These are phyloP conservation scores for Volucella inanis DNA, from an alignment of 2,888 invertebrate species.

Conservation along the genomic window DNA sequence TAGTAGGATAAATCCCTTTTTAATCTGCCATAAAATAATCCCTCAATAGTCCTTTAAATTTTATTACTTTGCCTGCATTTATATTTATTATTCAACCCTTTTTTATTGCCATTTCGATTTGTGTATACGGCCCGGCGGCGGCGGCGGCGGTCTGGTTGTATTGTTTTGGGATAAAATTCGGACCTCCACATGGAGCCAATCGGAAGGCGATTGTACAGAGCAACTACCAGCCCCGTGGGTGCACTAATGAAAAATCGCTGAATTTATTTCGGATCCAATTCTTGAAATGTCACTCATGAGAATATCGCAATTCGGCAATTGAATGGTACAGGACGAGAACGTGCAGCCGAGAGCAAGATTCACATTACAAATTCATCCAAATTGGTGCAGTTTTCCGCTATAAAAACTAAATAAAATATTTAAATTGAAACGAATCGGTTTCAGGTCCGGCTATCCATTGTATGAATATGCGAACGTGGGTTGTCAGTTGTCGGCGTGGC, in stretches of 20 bases:
- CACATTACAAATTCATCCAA: slow-evolving; percentile 74
- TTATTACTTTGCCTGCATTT: slow-evolving; percentile 77
- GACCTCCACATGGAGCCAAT: slow-evolving; percentile 72
- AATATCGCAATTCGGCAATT: slow-evolving; percentile 77
- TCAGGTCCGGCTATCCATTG: slow-evolving; percentile 43
- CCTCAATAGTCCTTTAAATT: slow-evolving; percentile 81
- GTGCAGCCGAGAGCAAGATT: slow-evolving; percentile 61
- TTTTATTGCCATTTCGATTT: slow-evolving; percentile 72
- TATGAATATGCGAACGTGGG: slow-evolving; percentile 6
- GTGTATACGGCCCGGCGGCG: slow-evolving; percentile 21
- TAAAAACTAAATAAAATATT: slow-evolving; percentile 78
- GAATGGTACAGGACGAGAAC: slow-evolving; percentile 65
- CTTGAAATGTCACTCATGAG: slow-evolving; percentile 82
- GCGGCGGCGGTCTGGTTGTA: slow-evolving; percentile 39
- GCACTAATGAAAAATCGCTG: slow-evolving; percentile 77
- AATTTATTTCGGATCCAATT: slow-evolving; percentile 82
- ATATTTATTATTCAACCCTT: slow-evolving; percentile 74
- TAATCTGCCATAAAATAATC: slow-evolving; percentile 78
- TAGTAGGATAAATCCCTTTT: slow-evolving; percentile 78
- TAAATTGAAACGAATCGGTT: slow-evolving; percentile 76
- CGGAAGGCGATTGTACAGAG: slow-evolving; percentile 36
- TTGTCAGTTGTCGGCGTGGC: slow-evolving; percentile 13
- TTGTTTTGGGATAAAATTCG: slow-evolving; percentile 51
- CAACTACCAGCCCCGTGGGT: slow-evolving; percentile 71
- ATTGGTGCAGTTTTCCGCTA: slow-evolving; percentile 75